Percentiles rank a stretch among this genome's conserved stretches.
Conservation (phyloP, 2,797 vertebrate genomes). For the Poeciliopsis gracilis region DNA sequence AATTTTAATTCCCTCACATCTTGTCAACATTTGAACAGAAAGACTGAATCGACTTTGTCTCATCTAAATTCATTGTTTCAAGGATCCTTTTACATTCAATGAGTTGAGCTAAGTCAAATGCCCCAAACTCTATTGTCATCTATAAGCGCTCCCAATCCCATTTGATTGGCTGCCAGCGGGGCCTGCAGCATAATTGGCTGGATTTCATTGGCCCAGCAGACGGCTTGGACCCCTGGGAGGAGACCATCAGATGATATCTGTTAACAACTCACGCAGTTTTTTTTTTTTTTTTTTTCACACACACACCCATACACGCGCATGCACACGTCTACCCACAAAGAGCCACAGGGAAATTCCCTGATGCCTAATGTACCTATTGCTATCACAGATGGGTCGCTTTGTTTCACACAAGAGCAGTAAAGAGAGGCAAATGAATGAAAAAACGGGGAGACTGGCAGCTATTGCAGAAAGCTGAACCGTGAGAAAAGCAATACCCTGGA, state of each 20-base stretch:
- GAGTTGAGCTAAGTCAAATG: conserved; percentile 39
- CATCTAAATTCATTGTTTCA: not conserved
- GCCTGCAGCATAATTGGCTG: conserved; percentile 67
- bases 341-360: conserved; percentile 63
- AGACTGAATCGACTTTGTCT: not conserved
- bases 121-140: conserved; percentile 52
- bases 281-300: too few relatives aligned
- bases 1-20: conserved; percentile 15
- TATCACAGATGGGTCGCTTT: conserved; percentile 72
- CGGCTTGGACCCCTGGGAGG: conserved; percentile 65
- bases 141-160: conserved; percentile 64
- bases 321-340: conserved; percentile 14
- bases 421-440: conserved; percentile 16
- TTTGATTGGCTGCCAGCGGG: conserved; percentile 78
- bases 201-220: conserved; percentile 65
- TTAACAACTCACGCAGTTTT: conserved; percentile 40
- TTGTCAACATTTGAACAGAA: conserved; percentile 30
- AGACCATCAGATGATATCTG: conserved; percentile 56
- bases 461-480: conserved; percentile 7
- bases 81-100: conserved; percentile 40
- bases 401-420: conserved; percentile 55
- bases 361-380: conserved; percentile 73
- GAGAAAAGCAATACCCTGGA: conserved; percentile 2
- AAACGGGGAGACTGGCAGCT: conserved; percentile 6
- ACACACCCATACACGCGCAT: conserved; percentile 12